A percentile compares a stretch with the other conserved stretches of the same genome.
Evolutionary conservation across 2,888 invertebrate species (phyloP).

Genomic region (Caenorhabditis japonica): DNA sequence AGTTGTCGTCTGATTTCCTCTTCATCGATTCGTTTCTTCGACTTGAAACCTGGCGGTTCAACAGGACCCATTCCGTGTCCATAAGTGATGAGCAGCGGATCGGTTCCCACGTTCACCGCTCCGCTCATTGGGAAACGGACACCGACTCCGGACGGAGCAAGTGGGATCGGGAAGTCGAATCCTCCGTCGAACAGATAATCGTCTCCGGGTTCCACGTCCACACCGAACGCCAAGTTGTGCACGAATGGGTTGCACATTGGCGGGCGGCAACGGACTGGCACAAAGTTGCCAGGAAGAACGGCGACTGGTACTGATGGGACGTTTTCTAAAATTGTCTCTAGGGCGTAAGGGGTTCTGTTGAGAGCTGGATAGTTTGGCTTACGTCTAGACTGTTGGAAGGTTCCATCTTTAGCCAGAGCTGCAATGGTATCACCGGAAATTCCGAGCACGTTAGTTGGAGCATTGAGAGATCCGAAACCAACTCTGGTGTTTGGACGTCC

Average conservation of each 20-base stretch:
- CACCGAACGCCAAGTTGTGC: conserved; percentile 69
- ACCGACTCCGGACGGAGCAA: conserved; percentile 69
- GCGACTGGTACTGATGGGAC: conserved; percentile 70
- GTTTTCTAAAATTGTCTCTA: conserved; percentile 60
- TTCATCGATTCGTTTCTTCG: conserved; percentile 37
- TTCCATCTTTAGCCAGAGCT: conserved; percentile 64
- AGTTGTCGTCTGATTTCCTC: conserved; percentile 39
- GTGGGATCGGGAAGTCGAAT: conserved; percentile 70
- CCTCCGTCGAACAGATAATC: conserved; percentile 70
- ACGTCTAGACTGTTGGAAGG: conserved; percentile 70
- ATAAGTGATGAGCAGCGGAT: conserved; percentile 71
- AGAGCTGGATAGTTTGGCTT: too few relatives aligned
- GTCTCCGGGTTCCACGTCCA: conserved; percentile 72
- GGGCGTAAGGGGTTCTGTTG: too few relatives aligned
- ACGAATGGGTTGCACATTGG: conserved; percentile 75
- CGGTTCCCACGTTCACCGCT: conserved; percentile 71
- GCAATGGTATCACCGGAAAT: conserved; percentile 68
- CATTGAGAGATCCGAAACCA: conserved; percentile 66
- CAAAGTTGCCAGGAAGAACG: conserved; percentile 72
- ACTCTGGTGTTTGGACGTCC: conserved; percentile 68
- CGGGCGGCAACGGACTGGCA: conserved; percentile 71
- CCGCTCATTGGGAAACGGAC: conserved; percentile 71
- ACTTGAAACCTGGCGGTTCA: conserved; percentile 62
- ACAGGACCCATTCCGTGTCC: conserved; percentile 71
- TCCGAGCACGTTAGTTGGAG: conserved; percentile 70